Conservation (phyloP, 2,888 invertebrate genomes). For the Hyles lineata region DNA sequence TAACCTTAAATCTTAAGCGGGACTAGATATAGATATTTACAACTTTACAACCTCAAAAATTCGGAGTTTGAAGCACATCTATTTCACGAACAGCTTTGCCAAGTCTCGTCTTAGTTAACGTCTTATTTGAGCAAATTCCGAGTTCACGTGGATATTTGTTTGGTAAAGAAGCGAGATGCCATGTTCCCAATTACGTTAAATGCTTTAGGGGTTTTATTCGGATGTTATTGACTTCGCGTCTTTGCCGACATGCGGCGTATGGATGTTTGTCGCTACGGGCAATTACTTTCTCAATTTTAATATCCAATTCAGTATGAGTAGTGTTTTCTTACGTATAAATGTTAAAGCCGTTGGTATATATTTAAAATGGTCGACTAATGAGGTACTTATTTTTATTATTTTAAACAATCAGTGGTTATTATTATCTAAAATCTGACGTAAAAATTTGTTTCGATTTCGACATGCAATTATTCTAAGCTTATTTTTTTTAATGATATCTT, state of each 20-base stretch:
- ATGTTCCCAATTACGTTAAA: background rate
- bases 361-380: no score
- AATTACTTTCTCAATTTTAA: background rate
- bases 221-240: constrained; percentile 1
- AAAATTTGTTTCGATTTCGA: no score
- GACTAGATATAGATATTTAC: no score
- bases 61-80: background rate
- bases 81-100: constrained; percentile 1
- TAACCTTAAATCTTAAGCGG: no score
- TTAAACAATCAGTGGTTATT: no score
- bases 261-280: background rate
- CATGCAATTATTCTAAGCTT: no score
- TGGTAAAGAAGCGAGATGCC: constrained; percentile 8
- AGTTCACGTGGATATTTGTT: constrained; percentile 18
- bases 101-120: constrained; percentile 16
- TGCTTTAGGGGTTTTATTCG: background rate
- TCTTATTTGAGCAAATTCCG: constrained; percentile 26
- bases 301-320: no score
- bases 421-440: no score
- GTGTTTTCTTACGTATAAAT: no score
- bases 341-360: no score
- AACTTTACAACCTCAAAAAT: background rate
- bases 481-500: no score
- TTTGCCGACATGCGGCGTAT: background rate
- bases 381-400: no score